phyloP scores from a whole-genome alignment of 2,888 invertebrate species.

The Dolichopus griseipennis region DNA sequence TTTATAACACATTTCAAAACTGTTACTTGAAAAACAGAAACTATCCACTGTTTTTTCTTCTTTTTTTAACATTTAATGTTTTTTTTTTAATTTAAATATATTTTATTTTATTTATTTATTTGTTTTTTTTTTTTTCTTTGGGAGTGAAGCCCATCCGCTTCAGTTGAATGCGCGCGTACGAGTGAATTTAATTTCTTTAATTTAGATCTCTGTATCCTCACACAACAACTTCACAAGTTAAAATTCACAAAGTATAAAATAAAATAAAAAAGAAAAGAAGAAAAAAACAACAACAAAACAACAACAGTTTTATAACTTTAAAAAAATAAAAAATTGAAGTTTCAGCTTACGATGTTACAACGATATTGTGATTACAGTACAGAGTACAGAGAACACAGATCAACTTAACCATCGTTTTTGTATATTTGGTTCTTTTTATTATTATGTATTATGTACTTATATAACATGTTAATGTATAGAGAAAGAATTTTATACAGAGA shows the following conservation, averaged over 20 bases:
- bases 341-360: too few relatives aligned
- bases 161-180: constrained; percentile 1
- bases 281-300: background rate
- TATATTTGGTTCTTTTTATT: too few relatives aligned
- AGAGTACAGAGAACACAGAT: too few relatives aligned
- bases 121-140: background rate
- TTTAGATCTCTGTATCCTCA: background rate
- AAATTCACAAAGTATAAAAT: background rate
- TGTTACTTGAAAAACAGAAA: background rate
- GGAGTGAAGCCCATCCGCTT: background rate
- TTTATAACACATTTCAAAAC: background rate
- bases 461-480: too few relatives aligned
- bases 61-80: background rate
- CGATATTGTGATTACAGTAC: too few relatives aligned
- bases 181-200: background rate
- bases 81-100: background rate
- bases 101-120: background rate
- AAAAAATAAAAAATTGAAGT: too few relatives aligned
- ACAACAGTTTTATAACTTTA: too few relatives aligned
- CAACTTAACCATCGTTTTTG: too few relatives aligned
- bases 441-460: too few relatives aligned
- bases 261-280: background rate
- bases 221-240: too few relatives aligned
- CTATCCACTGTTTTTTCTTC: too few relatives aligned
- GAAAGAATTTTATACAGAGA: too few relatives aligned